Percentiles rank a stretch among this genome's conserved stretches.
phyloP scores from a whole-genome alignment of 2,797 vertebrate genomes.

The Pipistrellus pipistrellus region DNA sequence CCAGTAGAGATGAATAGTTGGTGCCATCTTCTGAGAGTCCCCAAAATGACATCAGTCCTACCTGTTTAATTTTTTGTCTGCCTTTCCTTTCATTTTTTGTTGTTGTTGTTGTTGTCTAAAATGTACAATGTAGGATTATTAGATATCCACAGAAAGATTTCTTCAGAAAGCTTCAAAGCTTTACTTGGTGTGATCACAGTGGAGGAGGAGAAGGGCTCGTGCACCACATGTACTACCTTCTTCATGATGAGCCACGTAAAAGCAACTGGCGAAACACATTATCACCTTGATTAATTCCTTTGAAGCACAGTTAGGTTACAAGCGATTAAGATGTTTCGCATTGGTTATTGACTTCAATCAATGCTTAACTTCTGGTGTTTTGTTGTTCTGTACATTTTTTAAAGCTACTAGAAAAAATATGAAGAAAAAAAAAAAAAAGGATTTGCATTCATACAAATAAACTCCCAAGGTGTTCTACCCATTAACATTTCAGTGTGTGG shows the following conservation, averaged over 20 bases:
- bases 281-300: not conserved
- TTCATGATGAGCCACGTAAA: not conserved
- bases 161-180: slow-evolving; percentile 15
- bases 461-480: not conserved
- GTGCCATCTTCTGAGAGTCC: slow-evolving; percentile 66
- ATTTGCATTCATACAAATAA: slow-evolving; percentile 29
- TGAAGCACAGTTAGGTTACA: not conserved
- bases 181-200: not conserved
- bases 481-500: slow-evolving; percentile 60
- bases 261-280: not conserved
- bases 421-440: not conserved
- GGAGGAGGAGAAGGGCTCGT: not conserved
- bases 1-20: slow-evolving; percentile 38
- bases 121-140: not conserved
- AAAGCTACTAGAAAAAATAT: not conserved
- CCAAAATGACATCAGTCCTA: slow-evolving; percentile 51
- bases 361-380: not conserved
- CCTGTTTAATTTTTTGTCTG: not conserved
- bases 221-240: not conserved
- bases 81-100: not conserved
- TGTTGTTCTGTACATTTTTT: slow-evolving; percentile 30
- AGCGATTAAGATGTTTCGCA: not conserved
- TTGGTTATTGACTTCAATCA: not conserved
- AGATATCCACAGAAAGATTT: not conserved
- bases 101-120: not conserved